Base-by-base conservation (phyloP, 2,888 invertebrate genomes). In the Mythimna ferrago region DNA sequence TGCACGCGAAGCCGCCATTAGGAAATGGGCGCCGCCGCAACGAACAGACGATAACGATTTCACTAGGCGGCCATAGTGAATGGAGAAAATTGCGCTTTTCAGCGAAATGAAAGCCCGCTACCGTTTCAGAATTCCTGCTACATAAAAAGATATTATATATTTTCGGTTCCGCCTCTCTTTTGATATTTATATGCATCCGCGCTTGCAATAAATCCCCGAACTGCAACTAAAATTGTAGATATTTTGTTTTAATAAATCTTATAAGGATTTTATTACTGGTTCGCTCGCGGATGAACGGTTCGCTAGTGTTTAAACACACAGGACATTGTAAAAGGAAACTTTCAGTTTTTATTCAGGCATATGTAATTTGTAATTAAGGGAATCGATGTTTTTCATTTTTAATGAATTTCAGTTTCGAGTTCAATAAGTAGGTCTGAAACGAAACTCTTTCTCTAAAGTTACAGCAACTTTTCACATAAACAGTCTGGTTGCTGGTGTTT, bases 51-150 rank as follows among this genome's bases (percentile, higher is more conserved):
- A 94, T 95, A 95, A 94, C 95, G 93, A 94, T 94, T 95, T 91
- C 93, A 93, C 94, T 92, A 92, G 93, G 92, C 93, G 91, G 92
- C 91, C 90, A 92, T 92, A 93, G 88, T 93, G 93, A 95, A 95
- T 93, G 91, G 93, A 90, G 94, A 95, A 94, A 95, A 95, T 94
- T 95, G 94, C 93, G 93, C 95, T 95, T 95, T 95, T 94, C 94
- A 95, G 92, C 92, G 88, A 94, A 93, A 95, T 94, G 92, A 94
- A 94, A 94, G 92, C 93, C 87, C 89, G 92, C 90, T 88, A 89
- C 90, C 90, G 90, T 90, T 91, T 91, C 92, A 90, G 89, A 92
- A 93, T 93, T 92, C 89, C 89, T 88, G 87, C 89, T 90, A 90
- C 89, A 92, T 92, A 93, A 93, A 93, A 84, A 88, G 80, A 87